A percentile compares a stretch with the other conserved stretches of the same genome.
phyloP scores from a whole-genome alignment of 2,888 invertebrate genomes.

The Peribatodes rhomboidaria region DNA sequence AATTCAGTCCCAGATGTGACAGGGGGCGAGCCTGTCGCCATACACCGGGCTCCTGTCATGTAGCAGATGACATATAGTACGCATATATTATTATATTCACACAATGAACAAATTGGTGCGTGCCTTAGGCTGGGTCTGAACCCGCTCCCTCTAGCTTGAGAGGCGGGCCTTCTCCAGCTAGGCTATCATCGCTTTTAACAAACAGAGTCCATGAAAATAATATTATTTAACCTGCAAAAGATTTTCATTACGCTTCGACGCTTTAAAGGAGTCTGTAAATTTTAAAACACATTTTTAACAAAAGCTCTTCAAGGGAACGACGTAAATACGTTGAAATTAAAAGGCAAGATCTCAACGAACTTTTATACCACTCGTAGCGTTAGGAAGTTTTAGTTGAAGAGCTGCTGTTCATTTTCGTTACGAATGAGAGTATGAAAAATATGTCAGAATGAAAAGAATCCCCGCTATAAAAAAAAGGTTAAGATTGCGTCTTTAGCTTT shows the following conservation, averaged over 20 bases:
- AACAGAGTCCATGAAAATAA: background rate
- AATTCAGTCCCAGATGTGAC: no score
- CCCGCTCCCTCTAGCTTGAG: no score
- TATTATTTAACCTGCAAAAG: background rate
- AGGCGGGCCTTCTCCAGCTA: no score
- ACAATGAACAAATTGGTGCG: no score
- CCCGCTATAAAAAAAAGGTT: no score
- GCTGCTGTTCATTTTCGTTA: conserved; percentile 4
- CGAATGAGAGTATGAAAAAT: background rate
- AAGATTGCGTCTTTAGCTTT: no score
- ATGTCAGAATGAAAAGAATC: background rate
- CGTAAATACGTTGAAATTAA: conserved; percentile 61
- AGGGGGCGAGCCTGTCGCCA: no score
- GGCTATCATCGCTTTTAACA: no score
- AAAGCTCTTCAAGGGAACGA: conserved; percentile 47
- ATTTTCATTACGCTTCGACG: conserved; percentile 28
- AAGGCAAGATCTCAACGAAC: conserved; percentile 52
- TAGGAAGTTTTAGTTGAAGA: conserved; percentile 51
- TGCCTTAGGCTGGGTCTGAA: no score
- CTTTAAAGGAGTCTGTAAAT: conserved; percentile 22
- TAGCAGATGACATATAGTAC: no score
- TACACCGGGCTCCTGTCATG: no score
- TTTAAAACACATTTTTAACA: conserved; percentile 40
- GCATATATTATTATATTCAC: no score
- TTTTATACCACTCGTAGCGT: conserved; percentile 61